Conservation (phyloP, 2,888 invertebrate genomes). For the Baronia brevicornis region DNA sequence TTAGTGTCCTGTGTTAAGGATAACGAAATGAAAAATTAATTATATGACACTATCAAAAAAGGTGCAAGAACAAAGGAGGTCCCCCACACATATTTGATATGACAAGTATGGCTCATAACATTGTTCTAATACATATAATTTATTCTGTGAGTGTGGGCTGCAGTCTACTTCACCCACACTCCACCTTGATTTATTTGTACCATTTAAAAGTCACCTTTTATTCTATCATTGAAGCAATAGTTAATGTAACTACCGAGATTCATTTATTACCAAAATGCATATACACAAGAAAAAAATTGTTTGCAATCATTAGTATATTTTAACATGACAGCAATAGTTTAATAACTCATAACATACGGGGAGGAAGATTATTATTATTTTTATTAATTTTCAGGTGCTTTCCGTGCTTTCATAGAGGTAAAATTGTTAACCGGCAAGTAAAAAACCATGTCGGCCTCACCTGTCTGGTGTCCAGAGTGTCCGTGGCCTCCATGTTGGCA, state of each 20-base stretch:
- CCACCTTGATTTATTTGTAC: slow-evolving; percentile 56
- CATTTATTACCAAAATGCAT: no score
- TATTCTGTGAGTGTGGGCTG: slow-evolving; percentile 69
- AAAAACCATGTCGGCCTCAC: slow-evolving; percentile 59
- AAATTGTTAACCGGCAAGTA: slow-evolving; percentile 63
- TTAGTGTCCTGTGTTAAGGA: neutral
- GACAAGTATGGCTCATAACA: slow-evolving; percentile 57
- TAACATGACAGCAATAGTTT: no score
- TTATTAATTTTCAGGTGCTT: no score
- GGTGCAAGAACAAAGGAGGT: slow-evolving; percentile 35
- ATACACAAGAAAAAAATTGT: no score
- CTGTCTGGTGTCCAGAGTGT: slow-evolving; percentile 79
- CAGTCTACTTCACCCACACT: slow-evolving; percentile 57
- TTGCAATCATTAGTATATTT: neutral
- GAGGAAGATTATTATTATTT: no score
- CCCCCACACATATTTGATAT: slow-evolving; percentile 41
- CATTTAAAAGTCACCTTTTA: slow-evolving; percentile 35
- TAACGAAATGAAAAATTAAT: slow-evolving; percentile 21
- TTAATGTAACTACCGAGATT: neutral
- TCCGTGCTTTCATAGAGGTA: slow-evolving; percentile 38
- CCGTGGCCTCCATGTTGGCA: slow-evolving; percentile 78
- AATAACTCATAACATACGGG: no score
- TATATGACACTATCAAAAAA: slow-evolving; percentile 24
- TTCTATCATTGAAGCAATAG: slow-evolving; percentile 8
- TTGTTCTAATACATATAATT: slow-evolving; percentile 60